Evolutionary conservation across 2,888 invertebrate species (phyloP).

Genomic region (Cantharis nigra): DNA sequence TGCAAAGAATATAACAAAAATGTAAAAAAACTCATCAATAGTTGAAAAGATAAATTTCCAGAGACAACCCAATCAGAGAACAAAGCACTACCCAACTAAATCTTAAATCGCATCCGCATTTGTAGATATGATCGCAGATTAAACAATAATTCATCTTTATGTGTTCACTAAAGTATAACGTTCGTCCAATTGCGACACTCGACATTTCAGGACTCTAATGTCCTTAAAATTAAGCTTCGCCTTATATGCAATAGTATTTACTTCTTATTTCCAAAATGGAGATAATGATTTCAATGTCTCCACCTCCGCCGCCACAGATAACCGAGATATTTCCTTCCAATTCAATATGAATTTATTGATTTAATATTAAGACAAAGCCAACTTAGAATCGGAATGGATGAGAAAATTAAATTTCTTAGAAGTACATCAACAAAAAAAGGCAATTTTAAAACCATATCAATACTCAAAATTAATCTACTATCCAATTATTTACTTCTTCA

Average conservation of each 20-base stretch:
- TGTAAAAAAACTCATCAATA: conserved; percentile 20
- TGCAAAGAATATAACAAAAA: conserved; percentile 8
- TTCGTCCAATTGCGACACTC: not conserved
- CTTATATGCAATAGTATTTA: not conserved
- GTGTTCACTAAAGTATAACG: conserved; percentile 12
- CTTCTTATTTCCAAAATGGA: not conserved
- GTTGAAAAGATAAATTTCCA: conserved; percentile 24
- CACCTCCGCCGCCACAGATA: not conserved
- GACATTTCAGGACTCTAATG: not conserved
- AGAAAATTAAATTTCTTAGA: conserved; percentile 26
- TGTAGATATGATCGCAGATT: conserved; percentile 27
- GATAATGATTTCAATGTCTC: not conserved
- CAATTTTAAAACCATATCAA: conserved; percentile 10
- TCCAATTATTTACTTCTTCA: not conserved
- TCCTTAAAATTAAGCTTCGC: not conserved
- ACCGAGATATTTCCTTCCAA: not conserved
- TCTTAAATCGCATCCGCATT: conserved; percentile 29
- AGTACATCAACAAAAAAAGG: conserved; percentile 12
- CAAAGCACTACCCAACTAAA: conserved; percentile 25
- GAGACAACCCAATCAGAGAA: conserved; percentile 29
- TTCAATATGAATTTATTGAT: conserved; percentile 16
- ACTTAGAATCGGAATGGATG: conserved; percentile 7
- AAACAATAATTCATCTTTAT: conserved; percentile 32
- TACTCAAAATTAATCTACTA: conserved; percentile 11
- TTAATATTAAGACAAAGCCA: conserved; percentile 26